Conservation (phyloP, 2,797 vertebrate species). For the Zalophus californianus region DNA sequence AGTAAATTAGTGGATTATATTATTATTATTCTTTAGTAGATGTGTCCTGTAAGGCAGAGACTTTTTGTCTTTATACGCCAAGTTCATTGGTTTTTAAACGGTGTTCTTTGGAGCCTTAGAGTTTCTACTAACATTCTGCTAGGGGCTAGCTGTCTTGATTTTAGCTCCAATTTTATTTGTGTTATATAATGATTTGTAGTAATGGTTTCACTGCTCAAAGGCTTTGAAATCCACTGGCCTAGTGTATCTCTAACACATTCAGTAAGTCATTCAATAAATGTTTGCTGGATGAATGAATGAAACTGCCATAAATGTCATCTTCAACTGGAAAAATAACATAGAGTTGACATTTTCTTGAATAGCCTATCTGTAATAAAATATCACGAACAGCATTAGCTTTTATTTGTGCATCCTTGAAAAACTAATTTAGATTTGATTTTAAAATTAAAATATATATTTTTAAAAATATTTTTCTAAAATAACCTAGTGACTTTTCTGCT, state of each 20-base stretch:
- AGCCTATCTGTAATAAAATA: conserved; percentile 9
- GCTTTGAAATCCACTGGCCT: conserved; percentile 33
- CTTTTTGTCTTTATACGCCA: not conserved
- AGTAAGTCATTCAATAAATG: conserved; percentile 30
- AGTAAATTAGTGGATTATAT: not conserved
- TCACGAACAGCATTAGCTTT: conserved; percentile 43
- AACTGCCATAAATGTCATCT: conserved; percentile 18
- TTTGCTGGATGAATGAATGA: conserved; percentile 30
- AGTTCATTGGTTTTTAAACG: not conserved
- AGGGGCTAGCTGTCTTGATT: not conserved
- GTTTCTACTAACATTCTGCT: not conserved
- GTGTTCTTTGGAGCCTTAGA: not conserved
- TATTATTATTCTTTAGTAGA: not conserved
- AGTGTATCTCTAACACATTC: not conserved
- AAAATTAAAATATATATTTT: conserved; percentile 39
- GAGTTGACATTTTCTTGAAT: conserved; percentile 51
- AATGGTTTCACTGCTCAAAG: conserved; percentile 5
- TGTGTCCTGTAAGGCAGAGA: not conserved
- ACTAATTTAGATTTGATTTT: conserved; percentile 63
- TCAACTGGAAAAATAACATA: not conserved
- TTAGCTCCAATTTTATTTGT: conserved; percentile 13
- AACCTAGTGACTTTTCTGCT: conserved; percentile 15
- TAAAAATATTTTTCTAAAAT: conserved; percentile 52
- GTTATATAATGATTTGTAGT: not conserved
- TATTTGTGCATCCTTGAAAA: conserved; percentile 53